These are phyloP conservation scores for Haplochromis burtoni DNA, from an alignment of 2,113 vertebrate genomes.

Conservation along the genomic window DNA sequence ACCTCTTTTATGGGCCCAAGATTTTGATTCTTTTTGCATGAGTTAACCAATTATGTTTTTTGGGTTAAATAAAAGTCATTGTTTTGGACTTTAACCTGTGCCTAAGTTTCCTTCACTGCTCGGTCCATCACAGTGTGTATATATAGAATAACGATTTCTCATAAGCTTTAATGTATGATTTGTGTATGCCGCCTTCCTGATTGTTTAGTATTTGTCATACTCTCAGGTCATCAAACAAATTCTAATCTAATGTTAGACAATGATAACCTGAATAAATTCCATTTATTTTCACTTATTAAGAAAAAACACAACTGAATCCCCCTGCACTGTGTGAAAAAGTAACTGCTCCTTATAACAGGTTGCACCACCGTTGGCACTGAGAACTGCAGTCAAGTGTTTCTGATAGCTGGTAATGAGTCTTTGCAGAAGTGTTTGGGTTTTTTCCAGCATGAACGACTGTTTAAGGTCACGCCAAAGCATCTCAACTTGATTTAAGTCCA, in stretches of 20 bases:
- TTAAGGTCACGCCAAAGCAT: not conserved
- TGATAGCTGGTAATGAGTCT: not conserved
- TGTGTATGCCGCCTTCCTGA: accelerated
- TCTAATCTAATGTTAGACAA: not conserved
- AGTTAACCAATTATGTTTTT: no score
- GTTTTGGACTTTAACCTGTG: no score
- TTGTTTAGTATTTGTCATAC: not conserved
- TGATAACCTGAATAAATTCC: not conserved
- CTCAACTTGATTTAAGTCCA: not conserved
- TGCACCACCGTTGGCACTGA: not conserved
- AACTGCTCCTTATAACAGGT: not conserved
- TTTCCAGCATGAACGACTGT: not conserved
- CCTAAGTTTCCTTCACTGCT: no score
- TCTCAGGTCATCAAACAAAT: not conserved
- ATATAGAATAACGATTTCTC: accelerated
- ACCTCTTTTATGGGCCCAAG: no score
- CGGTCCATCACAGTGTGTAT: not conserved
- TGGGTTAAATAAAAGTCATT: no score
- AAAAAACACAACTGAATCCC: not conserved
- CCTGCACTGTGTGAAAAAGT: not conserved
- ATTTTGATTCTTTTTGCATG: no score
- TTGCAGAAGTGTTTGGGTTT: accelerated
- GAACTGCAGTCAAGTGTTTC: not conserved
- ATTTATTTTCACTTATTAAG: not conserved
- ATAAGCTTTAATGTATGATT: not conserved